Evolutionary conservation across 2,888 invertebrate genomes (phyloP), one percentile per base, ranked within the genome.

Genomic region (Andrena hattorfiana): DNA sequence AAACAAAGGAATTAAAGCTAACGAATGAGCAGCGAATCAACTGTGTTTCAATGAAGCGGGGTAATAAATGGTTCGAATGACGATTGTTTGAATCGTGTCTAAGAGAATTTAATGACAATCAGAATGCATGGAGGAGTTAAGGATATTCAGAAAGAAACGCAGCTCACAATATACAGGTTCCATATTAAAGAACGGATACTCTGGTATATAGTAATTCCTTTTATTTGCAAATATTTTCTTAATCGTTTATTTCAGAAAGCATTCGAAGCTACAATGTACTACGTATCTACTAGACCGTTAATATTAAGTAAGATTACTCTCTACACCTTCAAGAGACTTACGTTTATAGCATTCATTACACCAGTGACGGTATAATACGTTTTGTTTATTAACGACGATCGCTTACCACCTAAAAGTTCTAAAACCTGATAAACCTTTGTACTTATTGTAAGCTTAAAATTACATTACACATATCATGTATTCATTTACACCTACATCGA

Each of bases 181-280:
- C 26, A 28, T 42, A 76, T 51, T 35, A 75, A 81, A 67, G n/a
- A 75, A 81, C 48, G 42, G 67, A 54, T 69, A 74, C 70, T 67
- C 56, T 23, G 51, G 2, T 64, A 62, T 71, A 70, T 13, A 1
- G 48, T 28, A 49, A 49, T 56, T 8, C 10, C 20, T 48, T 82
- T 82, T 82, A 82, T 82, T 81, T 74, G 79, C 60, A 62, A 54
- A 73, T 54, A 73, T 26, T 66, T 64, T 49, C 35, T 67, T 66
- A 51, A 42, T 67, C 23, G 16, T 66, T 69, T 81, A 70, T 70
- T 69, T 48, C 26, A 13, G 16, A 16, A 70, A 64, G 30, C 28
- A 54, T 60, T 77, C 49, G 68, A 71, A 28, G 8, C 67, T 82
- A 80, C 13, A 73, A 49, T 42, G 49, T 6, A 67, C 20, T 77